Evolutionary conservation across 2,113 vertebrate genomes (phyloP), one percentile per base, ranked within the genome.

Genomic region (Prionailurus bengalensis): DNA sequence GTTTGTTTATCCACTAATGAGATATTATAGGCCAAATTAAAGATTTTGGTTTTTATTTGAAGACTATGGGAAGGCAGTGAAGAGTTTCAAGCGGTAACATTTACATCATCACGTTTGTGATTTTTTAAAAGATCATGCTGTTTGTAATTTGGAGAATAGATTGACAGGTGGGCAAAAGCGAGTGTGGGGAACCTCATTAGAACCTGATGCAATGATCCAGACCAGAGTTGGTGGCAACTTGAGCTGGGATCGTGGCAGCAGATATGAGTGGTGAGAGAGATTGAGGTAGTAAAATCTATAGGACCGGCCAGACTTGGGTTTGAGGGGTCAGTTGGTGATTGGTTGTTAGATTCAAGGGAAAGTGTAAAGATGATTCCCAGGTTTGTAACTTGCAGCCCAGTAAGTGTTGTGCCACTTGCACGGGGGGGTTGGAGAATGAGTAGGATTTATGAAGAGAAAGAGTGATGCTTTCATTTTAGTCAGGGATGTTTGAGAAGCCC

Each of bases 1-100:
- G 45, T 80, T 63, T 95, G 0, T 91, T 83, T 94, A 79, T 45
- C 48, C 74, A 68, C 45, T 91, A 89, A 83, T 83, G 48, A 92
- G 23, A 65, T 79, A 51, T n/a, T 79, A 31, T 42, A 93, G 13
- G 3, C 27, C 68, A 73, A 68, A 12, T 86, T 48, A 83, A 84
- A 42, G 21, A 53, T 74, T 78, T 92, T 21, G 17, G 0, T 70
- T 70, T 89, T 89, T 68, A 61, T 91, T 23, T 91, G 95, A 88
- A 61, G n/a, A 85, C 7, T 61, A 6, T 39, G 42, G 51, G 48
- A 93, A 45, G 33, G 5, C 82, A 68, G 1, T 93, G 33, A 84
- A 73, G 63, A 58, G 12, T 83, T 88, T 95, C 33, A 83, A 89
- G 25, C 81, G 51, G 12, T 61, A 61, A 61, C 25, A 87, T 25